A percentile compares a stretch with the other conserved stretches of the same genome.
phyloP scores from a whole-genome alignment of 2,797 vertebrate species.

The Gobionotothen gibberifrons region DNA sequence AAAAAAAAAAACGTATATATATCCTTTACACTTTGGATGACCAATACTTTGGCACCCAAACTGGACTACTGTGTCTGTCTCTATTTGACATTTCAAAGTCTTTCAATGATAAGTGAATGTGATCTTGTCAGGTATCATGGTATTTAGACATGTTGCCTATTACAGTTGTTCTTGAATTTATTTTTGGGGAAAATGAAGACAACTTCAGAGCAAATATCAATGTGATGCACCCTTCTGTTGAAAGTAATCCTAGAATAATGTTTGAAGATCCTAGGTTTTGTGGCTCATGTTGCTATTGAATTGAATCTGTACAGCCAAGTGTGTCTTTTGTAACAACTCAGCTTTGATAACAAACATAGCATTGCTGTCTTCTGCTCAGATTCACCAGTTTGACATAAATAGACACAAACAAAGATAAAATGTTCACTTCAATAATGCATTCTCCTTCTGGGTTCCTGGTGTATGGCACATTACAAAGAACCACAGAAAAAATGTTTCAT shows the following conservation, averaged over 20 bases:
- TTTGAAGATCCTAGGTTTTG: slow-evolving; percentile 1
- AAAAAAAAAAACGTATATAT: background rate
- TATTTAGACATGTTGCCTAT: slow-evolving; percentile 3
- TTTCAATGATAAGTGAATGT: slow-evolving; percentile 5
- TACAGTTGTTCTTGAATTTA: slow-evolving; percentile 13
- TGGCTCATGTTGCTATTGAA: background rate
- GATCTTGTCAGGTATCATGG: background rate
- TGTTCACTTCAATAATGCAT: background rate
- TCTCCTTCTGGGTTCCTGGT: background rate
- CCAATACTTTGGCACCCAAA: background rate
- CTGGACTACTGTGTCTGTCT: background rate
- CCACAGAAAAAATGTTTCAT: background rate
- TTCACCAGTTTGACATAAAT: background rate
- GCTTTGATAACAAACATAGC: background rate
- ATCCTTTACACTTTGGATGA: background rate
- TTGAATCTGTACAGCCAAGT: background rate
- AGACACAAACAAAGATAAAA: background rate
- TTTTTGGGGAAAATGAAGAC: background rate
- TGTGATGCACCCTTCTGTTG: background rate
- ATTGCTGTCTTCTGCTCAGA: slow-evolving; percentile 3
- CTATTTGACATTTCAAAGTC: background rate
- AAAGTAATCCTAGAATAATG: background rate
- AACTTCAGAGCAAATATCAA: slow-evolving; percentile 3
- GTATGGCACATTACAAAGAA: background rate
- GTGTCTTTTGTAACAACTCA: background rate